Evolutionary conservation across 2,797 vertebrate species (phyloP), one percentile per base, ranked within the genome.

Genomic region (Danio choprae): DNA sequence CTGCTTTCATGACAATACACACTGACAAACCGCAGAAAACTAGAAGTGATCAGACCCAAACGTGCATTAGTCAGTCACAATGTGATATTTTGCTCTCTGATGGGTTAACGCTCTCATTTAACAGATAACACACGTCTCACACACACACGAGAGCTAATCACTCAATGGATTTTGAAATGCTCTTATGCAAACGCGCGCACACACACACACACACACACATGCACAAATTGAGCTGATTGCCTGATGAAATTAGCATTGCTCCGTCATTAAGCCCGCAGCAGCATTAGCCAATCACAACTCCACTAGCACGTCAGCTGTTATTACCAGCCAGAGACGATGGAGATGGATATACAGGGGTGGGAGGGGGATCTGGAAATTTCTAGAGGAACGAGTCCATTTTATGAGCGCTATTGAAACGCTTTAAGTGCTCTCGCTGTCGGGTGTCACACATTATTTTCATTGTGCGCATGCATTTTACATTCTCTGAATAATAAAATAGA

Each of bases 201-300:
- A 55, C 29, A 60, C 58, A 60, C 29, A 38, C 58, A 22, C 55
- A 22, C 55, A 11, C 56, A 41, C 48, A 22, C 48, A 12, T 29
- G 29, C 46, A 56, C 76, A 56, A 51, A 38, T 40, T 38, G 53
- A 81, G 58, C 59, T 83, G 82, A 85, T 85, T 81, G 70, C 89
- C 87, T 86, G 89, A 88, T 87, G 86, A 93, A 91, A 92, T 90
- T 84, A 92, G 87, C 87, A 87, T 84, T 85, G 87, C 77, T 89
- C 84, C 84, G 87, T 84, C 83, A 88, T 88, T 88, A 89, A 88
- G 79, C 77, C 63, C 72, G 81, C 83, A 80, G 86, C 87, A 85
- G 88, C 80, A 82, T 75, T 76, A 64, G 79, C 84, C 84, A 85
- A 85, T 81, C 84, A 84, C 79, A 64, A 36, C 67, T 18, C 67